Base-by-base conservation (phyloP, 1,140 invertebrate genomes). In the Phortica variegata region DNA sequence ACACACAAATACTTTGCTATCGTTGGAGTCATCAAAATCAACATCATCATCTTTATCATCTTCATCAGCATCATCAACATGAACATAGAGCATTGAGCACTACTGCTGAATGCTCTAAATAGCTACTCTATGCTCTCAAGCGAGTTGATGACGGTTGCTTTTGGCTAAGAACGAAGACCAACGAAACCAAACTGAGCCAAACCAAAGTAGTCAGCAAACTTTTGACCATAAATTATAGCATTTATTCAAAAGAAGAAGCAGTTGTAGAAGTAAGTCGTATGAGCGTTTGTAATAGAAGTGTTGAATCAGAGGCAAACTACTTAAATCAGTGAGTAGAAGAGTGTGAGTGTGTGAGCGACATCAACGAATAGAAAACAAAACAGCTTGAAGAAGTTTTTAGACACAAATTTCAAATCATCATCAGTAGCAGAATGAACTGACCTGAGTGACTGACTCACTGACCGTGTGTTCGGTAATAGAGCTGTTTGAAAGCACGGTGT, bases 201-300 rank as follows among this genome's bases (percentile, higher is more conserved):
- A n/a, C n/a, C n/a, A n/a, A n/a, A n/a, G n/a, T n/a, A n/a, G n/a
- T n/a, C n/a, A 49, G 63, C 63, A 66, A 66, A 66, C 63, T 66
- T 66, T 68, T 68, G 57, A 66, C 63, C 63, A 66, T 66, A 66
- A 66, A 66, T 66, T 66, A 66, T 66, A 63, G 60, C 65, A 66
- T 66, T 68, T 66, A 68, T 68, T 66, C 63, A 66, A 66, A 66
- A 57, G 60, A 59, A 62, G 63, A 57, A 34, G 34, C 45, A 52
- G 43, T 31, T 31, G 17, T 38, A 46, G 40, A 42, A 31, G 34
- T 36, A 46, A 46, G 15, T 29, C 33, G 41, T 9, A 29, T 17
- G 3, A 3, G 39, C 17, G 21, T 21, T 40, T 48, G 42, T 32
- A 51, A 52, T 18, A 47, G 54, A 47, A 56, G 54, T 56, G 46